phyloP scores from a whole-genome alignment of 2,888 invertebrate species.

The Fragum fragum region DNA sequence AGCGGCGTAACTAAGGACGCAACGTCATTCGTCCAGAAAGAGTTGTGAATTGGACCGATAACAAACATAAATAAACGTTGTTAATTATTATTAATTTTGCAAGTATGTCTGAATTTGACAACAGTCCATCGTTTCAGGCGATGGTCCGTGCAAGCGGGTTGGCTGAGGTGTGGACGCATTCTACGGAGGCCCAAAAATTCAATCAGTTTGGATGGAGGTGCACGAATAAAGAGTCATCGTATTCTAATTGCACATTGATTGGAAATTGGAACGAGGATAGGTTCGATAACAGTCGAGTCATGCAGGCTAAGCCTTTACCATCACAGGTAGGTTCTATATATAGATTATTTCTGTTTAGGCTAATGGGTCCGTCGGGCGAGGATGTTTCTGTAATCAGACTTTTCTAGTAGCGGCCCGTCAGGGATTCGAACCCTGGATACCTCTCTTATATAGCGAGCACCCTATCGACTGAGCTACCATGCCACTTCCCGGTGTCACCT shows the following conservation, averaged over 20 bases:
- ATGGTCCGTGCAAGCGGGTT: slow-evolving; percentile 81
- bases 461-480: too few relatives aligned
- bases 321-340: slow-evolving; percentile 84
- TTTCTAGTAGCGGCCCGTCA: too few relatives aligned
- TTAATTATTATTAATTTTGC: background rate
- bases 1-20: slow-evolving; percentile 63
- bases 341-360: too few relatives aligned
- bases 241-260: slow-evolving; percentile 77
- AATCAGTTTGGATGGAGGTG: slow-evolving; percentile 84
- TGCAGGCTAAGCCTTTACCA: slow-evolving; percentile 80
- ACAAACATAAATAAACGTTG: slow-evolving; percentile 19
- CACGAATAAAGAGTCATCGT: slow-evolving; percentile 82
- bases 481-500: too few relatives aligned
- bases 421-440: too few relatives aligned
- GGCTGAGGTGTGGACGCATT: slow-evolving; percentile 82
- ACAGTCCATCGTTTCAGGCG: slow-evolving; percentile 77
- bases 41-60: background rate
- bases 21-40: slow-evolving; percentile 61
- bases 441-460: too few relatives aligned
- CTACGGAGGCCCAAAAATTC: slow-evolving; percentile 78
- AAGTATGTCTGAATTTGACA: slow-evolving; percentile 68
- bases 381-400: too few relatives aligned
- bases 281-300: slow-evolving; percentile 79
- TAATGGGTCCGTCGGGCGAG: too few relatives aligned
- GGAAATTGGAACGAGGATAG: slow-evolving; percentile 85